Evolutionary conservation across 2,888 invertebrate genomes (phyloP).

Genomic region (Phania funesta): DNA sequence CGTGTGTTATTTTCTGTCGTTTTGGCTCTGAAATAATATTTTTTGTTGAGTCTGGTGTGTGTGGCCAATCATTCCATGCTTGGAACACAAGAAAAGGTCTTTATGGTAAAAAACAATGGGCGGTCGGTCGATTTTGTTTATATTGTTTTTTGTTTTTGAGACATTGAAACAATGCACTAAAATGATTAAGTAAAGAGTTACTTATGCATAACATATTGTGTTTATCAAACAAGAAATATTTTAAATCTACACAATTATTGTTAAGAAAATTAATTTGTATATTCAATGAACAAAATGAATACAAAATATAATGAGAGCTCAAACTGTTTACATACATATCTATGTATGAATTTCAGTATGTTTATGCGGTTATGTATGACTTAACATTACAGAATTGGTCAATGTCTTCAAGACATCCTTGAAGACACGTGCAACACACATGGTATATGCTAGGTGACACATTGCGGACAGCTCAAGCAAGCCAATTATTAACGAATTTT

Average conservation of each 20-base stretch:
- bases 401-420: too few relatives aligned
- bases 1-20: neutral
- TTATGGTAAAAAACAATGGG: conserved; percentile 39
- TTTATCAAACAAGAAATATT: neutral
- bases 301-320: neutral
- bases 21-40: neutral
- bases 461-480: too few relatives aligned
- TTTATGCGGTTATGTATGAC: too few relatives aligned
- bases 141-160: neutral
- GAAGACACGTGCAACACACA: too few relatives aligned
- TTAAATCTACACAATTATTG: neutral
- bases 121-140: conserved; percentile 17
- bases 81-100: conserved; percentile 13
- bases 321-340: too few relatives aligned
- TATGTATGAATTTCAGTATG: too few relatives aligned
- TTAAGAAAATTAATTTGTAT: neutral
- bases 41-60: conserved; percentile 10
- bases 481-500: too few relatives aligned
- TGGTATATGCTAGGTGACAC: too few relatives aligned
- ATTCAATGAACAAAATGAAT: neutral
- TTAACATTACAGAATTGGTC: too few relatives aligned
- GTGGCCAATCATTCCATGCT: conserved; percentile 30
- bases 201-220: neutral
- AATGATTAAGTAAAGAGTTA: neutral
- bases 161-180: neutral